Percentiles rank a stretch among this genome's conserved stretches.
Conservation (phyloP, 2,888 invertebrate species). For the Maniola hyperantus region DNA sequence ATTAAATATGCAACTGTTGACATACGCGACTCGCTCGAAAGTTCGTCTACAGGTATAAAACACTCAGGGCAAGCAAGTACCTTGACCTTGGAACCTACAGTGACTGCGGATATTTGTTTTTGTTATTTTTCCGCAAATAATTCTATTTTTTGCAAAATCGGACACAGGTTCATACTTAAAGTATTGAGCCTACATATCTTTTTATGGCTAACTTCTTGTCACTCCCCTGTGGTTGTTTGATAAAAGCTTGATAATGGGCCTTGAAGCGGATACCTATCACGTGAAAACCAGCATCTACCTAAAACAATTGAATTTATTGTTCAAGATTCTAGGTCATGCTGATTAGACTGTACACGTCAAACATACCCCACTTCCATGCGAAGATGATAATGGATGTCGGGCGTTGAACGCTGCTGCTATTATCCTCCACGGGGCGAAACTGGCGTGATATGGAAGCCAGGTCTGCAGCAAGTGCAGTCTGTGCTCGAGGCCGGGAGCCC, state of each 20-base stretch:
- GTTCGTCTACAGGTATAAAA: slow-evolving; percentile 58
- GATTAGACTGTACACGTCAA: slow-evolving; percentile 44
- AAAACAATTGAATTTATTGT: slow-evolving; percentile 37
- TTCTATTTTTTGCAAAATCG: neutral
- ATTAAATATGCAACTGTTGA: slow-evolving; percentile 45
- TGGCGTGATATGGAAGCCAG: slow-evolving; percentile 70
- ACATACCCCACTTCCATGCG: slow-evolving; percentile 48
- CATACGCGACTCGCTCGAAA: slow-evolving; percentile 60
- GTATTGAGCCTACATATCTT: neutral
- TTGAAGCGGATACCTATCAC: neutral
- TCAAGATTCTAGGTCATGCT: slow-evolving; percentile 42
- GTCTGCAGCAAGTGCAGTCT: slow-evolving; percentile 63
- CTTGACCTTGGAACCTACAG: slow-evolving; percentile 65
- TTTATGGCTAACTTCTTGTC: neutral
- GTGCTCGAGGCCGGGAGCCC: slow-evolving; percentile 74
- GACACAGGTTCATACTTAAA: neutral
- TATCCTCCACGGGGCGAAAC: slow-evolving; percentile 73
- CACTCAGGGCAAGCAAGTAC: slow-evolving; percentile 73
- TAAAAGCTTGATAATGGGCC: neutral
- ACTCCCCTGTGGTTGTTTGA: neutral
- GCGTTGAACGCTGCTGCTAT: slow-evolving; percentile 63
- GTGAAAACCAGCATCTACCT: slow-evolving; percentile 6
- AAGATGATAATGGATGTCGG: slow-evolving; percentile 63
- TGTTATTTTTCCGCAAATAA: slow-evolving; percentile 67
- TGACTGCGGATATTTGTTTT: slow-evolving; percentile 68